phyloP scores from a whole-genome alignment of 2,113 vertebrate species.

The Gnathonemus echidnorhynchus region DNA sequence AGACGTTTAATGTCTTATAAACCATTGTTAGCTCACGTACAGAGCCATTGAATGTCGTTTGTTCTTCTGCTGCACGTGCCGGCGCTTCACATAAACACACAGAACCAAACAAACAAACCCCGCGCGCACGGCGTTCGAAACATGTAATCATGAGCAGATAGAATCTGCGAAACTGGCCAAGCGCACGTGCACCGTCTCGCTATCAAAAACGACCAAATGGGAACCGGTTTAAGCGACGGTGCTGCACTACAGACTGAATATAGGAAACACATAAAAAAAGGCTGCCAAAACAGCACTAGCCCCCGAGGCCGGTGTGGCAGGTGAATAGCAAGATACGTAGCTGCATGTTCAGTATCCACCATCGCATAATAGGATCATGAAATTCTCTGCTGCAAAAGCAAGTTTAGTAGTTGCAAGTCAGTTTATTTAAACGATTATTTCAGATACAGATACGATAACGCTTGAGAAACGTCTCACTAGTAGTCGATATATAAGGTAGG shows the following conservation, averaged over 20 bases:
- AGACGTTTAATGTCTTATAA: background rate
- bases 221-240: background rate
- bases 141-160: background rate
- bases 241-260: background rate
- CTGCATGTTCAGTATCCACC: background rate
- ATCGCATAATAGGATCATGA: background rate
- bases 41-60: background rate
- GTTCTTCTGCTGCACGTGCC: background rate
- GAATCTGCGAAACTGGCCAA: background rate
- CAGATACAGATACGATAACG: background rate
- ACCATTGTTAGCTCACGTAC: background rate
- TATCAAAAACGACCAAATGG: background rate
- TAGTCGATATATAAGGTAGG: background rate
- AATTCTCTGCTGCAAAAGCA: background rate
- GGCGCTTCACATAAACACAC: background rate
- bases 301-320: background rate
- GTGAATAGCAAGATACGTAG: background rate
- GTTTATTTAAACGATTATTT: background rate
- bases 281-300: background rate
- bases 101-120: background rate
- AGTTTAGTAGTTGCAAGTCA: background rate
- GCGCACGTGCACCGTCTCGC: background rate
- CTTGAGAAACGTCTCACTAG: background rate
- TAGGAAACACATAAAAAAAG: background rate
- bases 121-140: background rate